Conservation (phyloP, 2,888 invertebrate species). For the Sclerodermus sp. region DNA sequence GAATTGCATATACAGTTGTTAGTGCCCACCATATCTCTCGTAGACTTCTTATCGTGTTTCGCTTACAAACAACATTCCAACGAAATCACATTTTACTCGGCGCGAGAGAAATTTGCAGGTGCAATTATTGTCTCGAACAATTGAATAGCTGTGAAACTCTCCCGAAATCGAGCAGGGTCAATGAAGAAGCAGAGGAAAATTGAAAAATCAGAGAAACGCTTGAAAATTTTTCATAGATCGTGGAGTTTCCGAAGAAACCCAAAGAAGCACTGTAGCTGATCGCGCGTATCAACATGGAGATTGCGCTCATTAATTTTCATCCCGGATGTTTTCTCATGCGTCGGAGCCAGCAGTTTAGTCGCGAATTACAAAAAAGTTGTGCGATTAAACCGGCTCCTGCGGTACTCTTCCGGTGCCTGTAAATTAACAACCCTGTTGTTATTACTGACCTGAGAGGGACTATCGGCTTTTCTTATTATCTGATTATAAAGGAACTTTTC, state of each 20-base stretch:
- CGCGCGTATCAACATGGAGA: too few species aligned
- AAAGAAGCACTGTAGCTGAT: constrained; percentile 3
- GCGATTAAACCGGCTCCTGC: constrained; percentile 31
- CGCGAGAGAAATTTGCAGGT: too few species aligned
- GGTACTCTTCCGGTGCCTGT: constrained; percentile 12
- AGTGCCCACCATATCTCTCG: constrained; percentile 9
- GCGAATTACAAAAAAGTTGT: constrained; percentile 20
- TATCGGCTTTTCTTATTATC: constrained; percentile 17
- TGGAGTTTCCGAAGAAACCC: too few species aligned
- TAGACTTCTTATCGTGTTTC: too few species aligned
- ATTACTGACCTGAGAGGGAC: constrained; percentile 10
- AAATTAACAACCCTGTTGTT: constrained; percentile 24
- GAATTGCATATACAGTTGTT: constrained; percentile 5
- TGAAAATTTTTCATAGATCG: too few species aligned
- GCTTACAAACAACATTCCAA: too few species aligned
- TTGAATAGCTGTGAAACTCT: too few species aligned
- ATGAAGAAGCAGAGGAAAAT: too few species aligned
- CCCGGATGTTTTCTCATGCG: constrained; percentile 29
- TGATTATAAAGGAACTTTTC: constrained; percentile 17
- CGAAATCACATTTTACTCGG: too few species aligned
- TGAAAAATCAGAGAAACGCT: too few species aligned
- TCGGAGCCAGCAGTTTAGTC: constrained; percentile 31
- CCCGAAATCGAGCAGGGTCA: too few species aligned
- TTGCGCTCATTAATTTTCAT: constrained; percentile 36
- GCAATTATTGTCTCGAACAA: too few species aligned